Evolutionary conservation across 2,113 vertebrate species (phyloP), one percentile per base, ranked within the genome.

Genomic region (Amphiprion ocellaris): DNA sequence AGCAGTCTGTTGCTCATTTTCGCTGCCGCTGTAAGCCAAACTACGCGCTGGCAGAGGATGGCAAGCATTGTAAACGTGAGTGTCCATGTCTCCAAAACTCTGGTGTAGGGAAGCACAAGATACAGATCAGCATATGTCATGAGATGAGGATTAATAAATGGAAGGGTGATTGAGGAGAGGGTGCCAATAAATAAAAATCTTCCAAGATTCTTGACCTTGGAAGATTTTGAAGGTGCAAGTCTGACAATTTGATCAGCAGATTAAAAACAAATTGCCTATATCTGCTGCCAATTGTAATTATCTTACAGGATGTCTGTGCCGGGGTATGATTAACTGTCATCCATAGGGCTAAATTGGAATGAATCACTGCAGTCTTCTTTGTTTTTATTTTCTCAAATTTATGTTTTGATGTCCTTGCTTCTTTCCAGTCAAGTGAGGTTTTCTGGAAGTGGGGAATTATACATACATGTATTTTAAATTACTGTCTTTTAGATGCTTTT

Each of bases 1-100:
- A 97, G 93, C 93, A 98, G 90, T 96, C 95, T 0, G 81, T 81
- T 3, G 84, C 91, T 0, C 95, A 94, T 80, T 96, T 96, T 80
- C 96, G 77, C 71, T 99, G 98, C 83, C 96, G 87, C 77, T 99
- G 98, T 91, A 92, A 94, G 55, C 92, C 90, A 1, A 91, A 79
- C 23, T 96, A 96, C 82, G 85, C 91, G 75, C 94, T 98, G 68
- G 91, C 82, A 3, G 92, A 95, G n/a, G 97, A 99, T 0, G 95
- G 97, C 66, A 96, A 91, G 21, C 96, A 87, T 81, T 99, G 97
- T 0, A 61, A 64, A 89, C 3, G 95, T 96, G 85, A 95, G 95
- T 94, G 37, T 19, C 56, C 65, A 15, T 52, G 73, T 64, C 68
- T 75, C 49, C 52, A 49, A 50, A 64, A 30, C 41, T 85, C 46